Base-by-base conservation (phyloP, 2,888 invertebrate genomes). In the Philopedon plagiatum region DNA sequence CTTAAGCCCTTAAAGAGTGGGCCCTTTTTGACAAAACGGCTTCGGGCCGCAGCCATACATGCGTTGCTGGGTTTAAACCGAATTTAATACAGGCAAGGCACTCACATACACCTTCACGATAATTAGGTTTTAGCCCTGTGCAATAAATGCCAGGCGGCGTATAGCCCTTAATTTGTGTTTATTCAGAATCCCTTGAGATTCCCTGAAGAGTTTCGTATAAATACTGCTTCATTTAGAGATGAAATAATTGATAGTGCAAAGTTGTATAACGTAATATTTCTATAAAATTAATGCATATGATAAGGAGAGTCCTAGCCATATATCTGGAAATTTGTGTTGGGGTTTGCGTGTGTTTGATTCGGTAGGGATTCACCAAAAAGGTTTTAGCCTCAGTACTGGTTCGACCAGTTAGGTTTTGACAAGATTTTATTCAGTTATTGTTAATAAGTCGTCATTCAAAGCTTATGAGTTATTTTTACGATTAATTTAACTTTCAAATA, bases 211-310 rank as follows among this genome's bases (percentile, higher is more conserved):
- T 80, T 81, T 80, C 78, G 75, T 76, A 78, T 78, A 81, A 81
- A 81, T 79, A 80, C 79, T 76, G 76, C 76, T 70, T 79, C 79
- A 81, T 81, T 80, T 80, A 76, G 76, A 76, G 78, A 76, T 78
- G 76, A 78, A 80, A 81, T 81, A 83, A 82, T 81, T 83, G 81
- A 83, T 83, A 79, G 78, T 78, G 79, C 37, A 29, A 7, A 60
- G 26, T n/a, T n/a, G n/a, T n/a, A n/a, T n/a, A n/a, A n/a, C n/a
- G n/a, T n/a, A n/a, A n/a, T n/a, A n/a, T n/a, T n/a, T n/a, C n/a
- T n/a, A n/a, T n/a, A n/a, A n/a, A n/a, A n/a, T n/a, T n/a, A n/a
- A n/a, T n/a, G n/a, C n/a, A n/a, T n/a, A n/a, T n/a, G n/a, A n/a
- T n/a, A n/a, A n/a, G n/a, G n/a, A n/a, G n/a, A n/a, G n/a, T n/a